These are phyloP conservation scores for Erinaceus europaeus DNA, from an alignment of 2,113 vertebrate genomes.

Conservation along the genomic window DNA sequence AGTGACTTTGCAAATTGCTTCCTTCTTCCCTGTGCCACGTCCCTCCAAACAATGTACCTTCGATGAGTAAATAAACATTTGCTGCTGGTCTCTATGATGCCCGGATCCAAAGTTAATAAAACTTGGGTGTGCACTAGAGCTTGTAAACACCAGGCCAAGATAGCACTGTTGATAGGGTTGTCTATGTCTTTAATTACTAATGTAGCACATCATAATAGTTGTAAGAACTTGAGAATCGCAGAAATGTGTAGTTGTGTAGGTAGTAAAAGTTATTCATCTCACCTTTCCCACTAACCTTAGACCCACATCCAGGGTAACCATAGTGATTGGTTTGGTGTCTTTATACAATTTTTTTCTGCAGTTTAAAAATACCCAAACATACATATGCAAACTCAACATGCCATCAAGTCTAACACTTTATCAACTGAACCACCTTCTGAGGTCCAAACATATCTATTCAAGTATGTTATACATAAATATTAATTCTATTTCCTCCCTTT, in stretches of 20 bases:
- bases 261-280: neutral
- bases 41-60: conserved; percentile 19
- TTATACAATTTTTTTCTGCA: neutral
- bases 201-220: neutral
- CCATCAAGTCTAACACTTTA: too few species aligned
- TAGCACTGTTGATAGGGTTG: neutral
- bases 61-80: conserved; percentile 45
- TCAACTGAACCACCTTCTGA: too few species aligned
- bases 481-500: neutral
- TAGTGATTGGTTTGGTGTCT: neutral
- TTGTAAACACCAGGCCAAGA: neutral
- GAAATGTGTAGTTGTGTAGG: neutral
- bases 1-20: conserved; percentile 65
- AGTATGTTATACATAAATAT: neutral
- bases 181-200: neutral
- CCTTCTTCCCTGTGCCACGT: neutral
- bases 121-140: neutral
- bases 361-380: neutral
- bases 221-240: neutral
- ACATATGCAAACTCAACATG: neutral
- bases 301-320: neutral
- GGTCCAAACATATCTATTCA: too few species aligned
- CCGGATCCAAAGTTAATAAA: conserved; percentile 30
- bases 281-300: neutral
- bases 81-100: neutral